A percentile compares a stretch with the other conserved stretches of the same genome.
phyloP scores from a whole-genome alignment of 1,140 invertebrate genomes.

The Sitophilus oryzae region DNA sequence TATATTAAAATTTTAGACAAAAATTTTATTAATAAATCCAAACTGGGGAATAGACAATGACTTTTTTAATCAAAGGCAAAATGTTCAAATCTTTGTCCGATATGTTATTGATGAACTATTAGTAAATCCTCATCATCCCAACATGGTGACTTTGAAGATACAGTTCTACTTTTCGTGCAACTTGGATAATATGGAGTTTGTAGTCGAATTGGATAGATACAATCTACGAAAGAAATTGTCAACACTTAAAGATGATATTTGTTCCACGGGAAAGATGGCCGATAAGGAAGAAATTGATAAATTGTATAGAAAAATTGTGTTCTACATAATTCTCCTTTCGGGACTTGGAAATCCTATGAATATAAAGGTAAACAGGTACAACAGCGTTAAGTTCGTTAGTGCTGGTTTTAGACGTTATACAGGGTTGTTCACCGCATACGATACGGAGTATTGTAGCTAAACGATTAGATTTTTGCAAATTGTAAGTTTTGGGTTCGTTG shows the following conservation, averaged over 20 bases:
- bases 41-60: slow-evolving; percentile 48
- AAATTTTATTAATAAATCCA: slow-evolving; percentile 48
- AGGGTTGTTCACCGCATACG: too few relatives aligned
- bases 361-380: slow-evolving; percentile 56
- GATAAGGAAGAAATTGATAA: slow-evolving; percentile 48
- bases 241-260: slow-evolving; percentile 53
- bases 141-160: slow-evolving; percentile 55
- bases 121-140: slow-evolving; percentile 38
- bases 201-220: slow-evolving; percentile 49
- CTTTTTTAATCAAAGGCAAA: slow-evolving; percentile 44
- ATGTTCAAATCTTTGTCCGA: slow-evolving; percentile 47
- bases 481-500: too few relatives aligned
- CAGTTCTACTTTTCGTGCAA: slow-evolving; percentile 65
- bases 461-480: too few relatives aligned
- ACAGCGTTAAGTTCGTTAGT: too few relatives aligned
- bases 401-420: too few relatives aligned
- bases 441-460: too few relatives aligned
- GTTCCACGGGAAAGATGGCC: slow-evolving; percentile 45
- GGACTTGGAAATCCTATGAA: slow-evolving; percentile 59
- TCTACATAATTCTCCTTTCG: slow-evolving; percentile 54
- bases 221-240: slow-evolving; percentile 47
- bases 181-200: slow-evolving; percentile 53
- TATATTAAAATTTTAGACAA: slow-evolving; percentile 41
- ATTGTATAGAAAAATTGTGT: slow-evolving; percentile 58
- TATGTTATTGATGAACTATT: slow-evolving; percentile 44